phyloP scores from a whole-genome alignment of 2,888 invertebrate genomes.

The Habroteleia sp. region DNA sequence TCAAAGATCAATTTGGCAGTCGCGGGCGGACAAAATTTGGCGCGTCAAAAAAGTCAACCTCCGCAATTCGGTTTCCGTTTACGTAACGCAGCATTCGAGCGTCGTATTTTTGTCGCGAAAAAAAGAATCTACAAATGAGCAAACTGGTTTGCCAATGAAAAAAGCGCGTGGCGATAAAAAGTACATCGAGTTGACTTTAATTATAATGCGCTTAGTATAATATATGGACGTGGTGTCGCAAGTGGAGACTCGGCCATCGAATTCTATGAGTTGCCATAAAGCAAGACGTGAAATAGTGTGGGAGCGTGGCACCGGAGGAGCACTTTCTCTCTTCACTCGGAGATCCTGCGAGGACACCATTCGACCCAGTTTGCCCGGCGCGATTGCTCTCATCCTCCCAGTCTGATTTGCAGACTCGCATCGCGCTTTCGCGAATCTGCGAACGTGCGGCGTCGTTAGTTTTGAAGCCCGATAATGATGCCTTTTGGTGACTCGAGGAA shows the following conservation, averaged over 20 bases:
- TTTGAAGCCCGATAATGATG: slow-evolving; percentile 59
- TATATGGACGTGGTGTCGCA: slow-evolving; percentile 52
- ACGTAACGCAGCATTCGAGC: slow-evolving; percentile 21
- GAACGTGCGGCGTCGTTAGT: slow-evolving; percentile 18
- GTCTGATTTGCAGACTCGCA: slow-evolving; percentile 26
- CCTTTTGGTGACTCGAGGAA: slow-evolving; percentile 43
- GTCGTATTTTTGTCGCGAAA: slow-evolving; percentile 20
- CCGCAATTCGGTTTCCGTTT: slow-evolving; percentile 20
- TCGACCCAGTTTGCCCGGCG: slow-evolving; percentile 57
- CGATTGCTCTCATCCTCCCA: slow-evolving; percentile 54
- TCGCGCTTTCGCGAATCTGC: slow-evolving; percentile 27
- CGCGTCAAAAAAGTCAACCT: slow-evolving; percentile 13
- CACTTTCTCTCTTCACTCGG: slow-evolving; percentile 74
- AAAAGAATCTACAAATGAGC: slow-evolving; percentile 32
- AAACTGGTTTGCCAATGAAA: slow-evolving; percentile 36
- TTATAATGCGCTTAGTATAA: slow-evolving; percentile 57
- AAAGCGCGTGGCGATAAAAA: slow-evolving; percentile 20
- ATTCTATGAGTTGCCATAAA: slow-evolving; percentile 52
- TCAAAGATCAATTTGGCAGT: slow-evolving; percentile 11
- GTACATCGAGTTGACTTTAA: slow-evolving; percentile 41
- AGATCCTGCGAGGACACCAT: slow-evolving; percentile 62
- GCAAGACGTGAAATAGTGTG: slow-evolving; percentile 68
- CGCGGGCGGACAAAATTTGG: slow-evolving; percentile 2
- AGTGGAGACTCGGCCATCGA: slow-evolving; percentile 62
- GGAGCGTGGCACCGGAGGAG: slow-evolving; percentile 69